Base-by-base conservation (phyloP, 2,888 invertebrate genomes). In the Cryptus armator region DNA sequence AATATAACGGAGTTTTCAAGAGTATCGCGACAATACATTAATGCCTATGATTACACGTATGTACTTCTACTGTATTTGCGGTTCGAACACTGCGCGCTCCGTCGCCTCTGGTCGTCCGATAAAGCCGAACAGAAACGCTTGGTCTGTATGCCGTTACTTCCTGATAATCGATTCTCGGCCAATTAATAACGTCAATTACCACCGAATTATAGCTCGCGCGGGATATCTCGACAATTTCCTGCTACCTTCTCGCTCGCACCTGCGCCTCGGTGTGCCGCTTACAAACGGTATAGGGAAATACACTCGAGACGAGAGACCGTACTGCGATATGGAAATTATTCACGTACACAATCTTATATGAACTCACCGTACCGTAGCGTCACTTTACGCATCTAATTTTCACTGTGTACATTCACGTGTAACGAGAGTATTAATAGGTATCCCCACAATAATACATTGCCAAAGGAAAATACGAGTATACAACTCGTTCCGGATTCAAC, bases 121-220 rank as follows among this genome's bases (percentile, higher is more conserved):
- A 83, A 83, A 79, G 79, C 83, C 83, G 68, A 56, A 37, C 62
- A 79, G 79, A 79, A 74, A 79, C 62, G 81, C 82, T 68, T 59
- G 62, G 24, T 62, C 29, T 70, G 68, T 64, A 64, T 78, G 78
- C 84, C 85, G 85, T 84, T 87, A 86, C 84, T 83, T 82, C 82
- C 82, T 79, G 86, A 86, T 85, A 85, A 84, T 86, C 85, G 82
- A 85, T 84, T 87, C 81, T 84, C 82, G 84, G 76, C 84, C 86
- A 85, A 87, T 87, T 84, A 86, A 85, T 87, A 81, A 83, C 83
- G 86, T 86, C 83, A 87, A 86, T 87, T 84, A 87, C 82, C 83
- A 78, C 78, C 81, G 83, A 87, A 85, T 86, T 85, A 87, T 83
- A 85, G 82, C 78, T 67, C 85, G 81, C 80, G 51, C 83, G 81